These are phyloP conservation scores for Pelobates fuscus DNA, from an alignment of 2,113 vertebrate species.

Conservation along the genomic window DNA sequence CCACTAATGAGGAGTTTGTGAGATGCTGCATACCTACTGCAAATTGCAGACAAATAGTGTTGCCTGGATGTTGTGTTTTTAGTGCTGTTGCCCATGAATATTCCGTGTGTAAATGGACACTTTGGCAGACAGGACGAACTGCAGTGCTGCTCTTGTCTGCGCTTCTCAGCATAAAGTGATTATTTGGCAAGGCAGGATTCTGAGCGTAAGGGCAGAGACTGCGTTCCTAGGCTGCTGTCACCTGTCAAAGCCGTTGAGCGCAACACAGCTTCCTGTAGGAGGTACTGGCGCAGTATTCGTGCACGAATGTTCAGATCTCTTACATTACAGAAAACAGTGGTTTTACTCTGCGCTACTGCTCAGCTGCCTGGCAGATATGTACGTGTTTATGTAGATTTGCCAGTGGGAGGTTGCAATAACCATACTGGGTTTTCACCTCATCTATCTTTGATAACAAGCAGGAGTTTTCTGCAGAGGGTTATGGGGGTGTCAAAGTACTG, in stretches of 20 bases:
- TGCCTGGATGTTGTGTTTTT: background rate
- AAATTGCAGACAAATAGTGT: background rate
- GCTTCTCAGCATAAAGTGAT: slow-evolving; percentile 12
- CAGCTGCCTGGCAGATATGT: background rate
- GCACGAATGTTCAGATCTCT: background rate
- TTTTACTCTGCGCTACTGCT: background rate
- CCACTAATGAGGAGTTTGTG: background rate
- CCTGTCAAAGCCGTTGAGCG: background rate
- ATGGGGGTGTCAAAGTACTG: slow-evolving; percentile 15
- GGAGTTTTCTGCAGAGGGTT: slow-evolving; percentile 15
- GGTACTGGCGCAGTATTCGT: background rate
- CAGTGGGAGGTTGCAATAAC: slow-evolving; percentile 23
- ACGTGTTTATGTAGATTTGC: background rate
- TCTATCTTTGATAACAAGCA: slow-evolving; percentile 3
- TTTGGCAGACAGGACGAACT: slow-evolving; percentile 8
- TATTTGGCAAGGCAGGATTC: slow-evolving; percentile 4
- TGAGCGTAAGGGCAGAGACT: background rate
- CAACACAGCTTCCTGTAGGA: background rate
- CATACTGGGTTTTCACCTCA: background rate
- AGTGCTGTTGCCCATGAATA: slow-evolving; percentile 13
- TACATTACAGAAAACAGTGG: background rate
- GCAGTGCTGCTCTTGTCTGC: background rate
- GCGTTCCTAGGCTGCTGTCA: background rate
- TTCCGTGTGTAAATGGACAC: slow-evolving; percentile 20
- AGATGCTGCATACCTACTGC: background rate